Conservation (phyloP, 2,888 invertebrate species). For the Conistra vaccinii region DNA sequence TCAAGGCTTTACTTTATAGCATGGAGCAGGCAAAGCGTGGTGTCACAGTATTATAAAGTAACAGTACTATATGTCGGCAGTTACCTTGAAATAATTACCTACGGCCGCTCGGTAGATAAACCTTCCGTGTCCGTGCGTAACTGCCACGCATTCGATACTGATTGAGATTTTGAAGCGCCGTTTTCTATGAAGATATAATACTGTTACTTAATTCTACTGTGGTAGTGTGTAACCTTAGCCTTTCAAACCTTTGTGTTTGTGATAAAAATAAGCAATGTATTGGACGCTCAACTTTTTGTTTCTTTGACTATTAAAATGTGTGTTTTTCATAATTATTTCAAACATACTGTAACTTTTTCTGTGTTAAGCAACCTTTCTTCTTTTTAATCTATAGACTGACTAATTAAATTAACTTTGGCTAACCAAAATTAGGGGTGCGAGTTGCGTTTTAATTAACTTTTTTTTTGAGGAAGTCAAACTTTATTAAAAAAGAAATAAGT, state of each 20-base stretch:
- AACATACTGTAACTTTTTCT: not conserved
- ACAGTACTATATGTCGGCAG: too few species aligned
- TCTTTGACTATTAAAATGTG: not conserved
- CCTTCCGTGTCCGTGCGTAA: too few species aligned
- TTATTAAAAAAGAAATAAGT: constrained; percentile 24
- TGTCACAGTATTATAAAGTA: not conserved
- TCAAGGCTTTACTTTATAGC: constrained; percentile 45
- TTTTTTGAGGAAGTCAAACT: constrained; percentile 20
- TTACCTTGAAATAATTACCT: too few species aligned
- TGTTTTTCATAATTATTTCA: not conserved
- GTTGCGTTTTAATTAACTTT: constrained; percentile 37
- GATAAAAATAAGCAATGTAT: not conserved
- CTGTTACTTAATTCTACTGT: too few species aligned
- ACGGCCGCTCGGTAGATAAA: too few species aligned
- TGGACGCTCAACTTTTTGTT: not conserved
- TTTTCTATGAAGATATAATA: too few species aligned
- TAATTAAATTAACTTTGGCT: constrained; percentile 19
- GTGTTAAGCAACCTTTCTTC: not conserved
- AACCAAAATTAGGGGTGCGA: not conserved
- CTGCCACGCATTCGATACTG: too few species aligned
- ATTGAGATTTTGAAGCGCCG: too few species aligned
- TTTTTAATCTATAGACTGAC: not conserved
- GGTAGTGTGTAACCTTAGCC: not conserved
- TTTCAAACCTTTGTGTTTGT: not conserved
- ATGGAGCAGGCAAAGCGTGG: constrained; percentile 3